Evolutionary conservation across 1,140 invertebrate species (phyloP), one percentile per base, ranked within the genome.

Genomic region (Bombus superbus): DNA sequence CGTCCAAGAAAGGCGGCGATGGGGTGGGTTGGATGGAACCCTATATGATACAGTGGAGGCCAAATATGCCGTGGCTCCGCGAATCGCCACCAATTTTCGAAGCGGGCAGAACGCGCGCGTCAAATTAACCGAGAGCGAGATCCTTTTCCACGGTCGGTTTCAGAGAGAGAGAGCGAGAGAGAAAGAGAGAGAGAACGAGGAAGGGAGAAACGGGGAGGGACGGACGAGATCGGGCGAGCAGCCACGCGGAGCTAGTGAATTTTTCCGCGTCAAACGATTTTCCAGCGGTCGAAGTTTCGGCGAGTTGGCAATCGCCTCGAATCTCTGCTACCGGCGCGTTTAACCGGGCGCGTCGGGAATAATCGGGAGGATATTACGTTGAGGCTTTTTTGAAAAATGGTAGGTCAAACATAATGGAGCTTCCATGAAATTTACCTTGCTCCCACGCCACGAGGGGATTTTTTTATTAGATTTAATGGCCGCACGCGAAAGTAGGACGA

Each of bases 101-200:
- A 83, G 38, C 74, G 38, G 18, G 57, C 62, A 42, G 25, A 59
- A 90, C 72, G 66, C 81, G 62, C 81, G 71, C 76, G 89, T 85
- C 66, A 83, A 90, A 90, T 90, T 88, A 90, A 88, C 86, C 86
- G 86, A 42, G 77, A 69, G 42, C 69, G 86, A 81, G 69, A 83
- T 76, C 79, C 73, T 82, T 72, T 18, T 75, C n/a, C 35, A 57
- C 32, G 59, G 18, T 82, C 73, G 62, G 25, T 64, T 28, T 32
- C 35, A 59, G 53, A n/a, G 40, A 35, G 53, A 40, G 75, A 44
- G n/a, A 8, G 42, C 15, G 25, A 44, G 72, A 22, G 22, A 25
- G 38, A 32, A 8, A 8, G 42, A n/a, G 25, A 44, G 72, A 22
- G 22, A 25, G 38, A 32, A 8, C 5, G 32, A 62, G 53, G 1